Conservation (phyloP, 2,113 vertebrate species). For the Megalops atlanticus region DNA sequence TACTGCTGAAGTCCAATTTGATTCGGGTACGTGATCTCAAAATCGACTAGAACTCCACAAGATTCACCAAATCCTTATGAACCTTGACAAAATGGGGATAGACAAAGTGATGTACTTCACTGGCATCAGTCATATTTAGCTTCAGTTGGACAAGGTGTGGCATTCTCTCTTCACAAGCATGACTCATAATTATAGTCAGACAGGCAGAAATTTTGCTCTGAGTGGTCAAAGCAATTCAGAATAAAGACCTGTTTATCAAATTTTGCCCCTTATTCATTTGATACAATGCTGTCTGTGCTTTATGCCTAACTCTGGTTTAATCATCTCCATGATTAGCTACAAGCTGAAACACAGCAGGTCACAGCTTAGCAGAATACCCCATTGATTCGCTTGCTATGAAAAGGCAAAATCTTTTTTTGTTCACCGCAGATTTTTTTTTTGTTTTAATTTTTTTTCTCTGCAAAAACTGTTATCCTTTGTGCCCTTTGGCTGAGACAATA, state of each 20-base stretch:
- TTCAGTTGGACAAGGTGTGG: background rate
- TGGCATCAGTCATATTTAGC: no score
- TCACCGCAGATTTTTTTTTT: background rate
- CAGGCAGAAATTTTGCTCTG: background rate
- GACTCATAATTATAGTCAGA: background rate
- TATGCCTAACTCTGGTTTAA: background rate
- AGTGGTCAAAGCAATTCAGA: background rate
- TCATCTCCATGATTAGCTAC: constrained; percentile 2
- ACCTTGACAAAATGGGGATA: no score
- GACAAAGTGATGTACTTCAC: no score
- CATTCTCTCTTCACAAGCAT: background rate
- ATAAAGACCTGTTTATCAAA: background rate
- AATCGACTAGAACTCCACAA: no score
- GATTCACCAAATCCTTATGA: no score
- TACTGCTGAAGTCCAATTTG: no score
- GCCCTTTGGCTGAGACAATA: constrained; percentile 73
- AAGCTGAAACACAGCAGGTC: background rate
- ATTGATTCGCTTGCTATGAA: background rate
- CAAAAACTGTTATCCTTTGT: constrained; percentile 53
- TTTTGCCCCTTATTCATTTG: background rate
- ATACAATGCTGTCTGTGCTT: background rate
- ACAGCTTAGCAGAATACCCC: background rate
- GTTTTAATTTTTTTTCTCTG: constrained; percentile 41
- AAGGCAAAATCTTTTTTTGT: background rate
- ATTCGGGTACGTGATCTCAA: no score